These are phyloP conservation scores for Tuberolachnus salignus DNA, from an alignment of 2,888 invertebrate species.

Conservation along the genomic window DNA sequence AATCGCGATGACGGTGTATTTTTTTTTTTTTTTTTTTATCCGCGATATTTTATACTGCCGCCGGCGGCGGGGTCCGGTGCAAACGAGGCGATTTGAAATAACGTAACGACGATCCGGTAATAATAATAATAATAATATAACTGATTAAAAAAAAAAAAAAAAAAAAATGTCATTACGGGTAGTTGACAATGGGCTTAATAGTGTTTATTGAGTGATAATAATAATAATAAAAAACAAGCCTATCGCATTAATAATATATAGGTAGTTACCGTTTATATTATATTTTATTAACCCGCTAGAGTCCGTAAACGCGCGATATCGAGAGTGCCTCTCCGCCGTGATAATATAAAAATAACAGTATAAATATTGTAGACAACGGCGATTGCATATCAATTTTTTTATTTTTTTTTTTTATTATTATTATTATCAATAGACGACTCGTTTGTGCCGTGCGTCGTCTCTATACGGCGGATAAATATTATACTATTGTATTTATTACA, in stretches of 20 bases:
- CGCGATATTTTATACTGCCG: no score
- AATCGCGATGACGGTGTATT: background rate
- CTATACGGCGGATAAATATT: background rate
- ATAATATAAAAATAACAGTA: no score
- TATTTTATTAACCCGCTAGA: background rate
- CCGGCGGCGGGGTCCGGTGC: no score
- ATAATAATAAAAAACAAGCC: slow-evolving; percentile 1
- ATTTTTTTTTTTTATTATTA: no score
- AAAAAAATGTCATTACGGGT: background rate
- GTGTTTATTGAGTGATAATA: slow-evolving; percentile 26
- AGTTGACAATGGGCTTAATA: background rate
- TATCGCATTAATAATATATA: slow-evolving; percentile 20
- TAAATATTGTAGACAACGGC: background rate
- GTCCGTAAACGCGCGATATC: background rate
- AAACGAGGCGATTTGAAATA: slow-evolving; percentile 4
- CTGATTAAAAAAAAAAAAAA: background rate
- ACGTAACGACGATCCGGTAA: background rate
- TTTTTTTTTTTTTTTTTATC: no score
- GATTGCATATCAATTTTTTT: slow-evolving; percentile 37
- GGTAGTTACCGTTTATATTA: background rate
- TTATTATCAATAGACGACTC: slow-evolving; percentile 29
- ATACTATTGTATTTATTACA: background rate
- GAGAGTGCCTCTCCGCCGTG: background rate
- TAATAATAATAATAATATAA: background rate
- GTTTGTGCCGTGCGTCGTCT: slow-evolving; percentile 19